A percentile compares a stretch with the other conserved stretches of the same genome.
These are phyloP conservation scores for Melanargia galathea DNA, from an alignment of 2,888 invertebrate genomes.

Conservation along the genomic window DNA sequence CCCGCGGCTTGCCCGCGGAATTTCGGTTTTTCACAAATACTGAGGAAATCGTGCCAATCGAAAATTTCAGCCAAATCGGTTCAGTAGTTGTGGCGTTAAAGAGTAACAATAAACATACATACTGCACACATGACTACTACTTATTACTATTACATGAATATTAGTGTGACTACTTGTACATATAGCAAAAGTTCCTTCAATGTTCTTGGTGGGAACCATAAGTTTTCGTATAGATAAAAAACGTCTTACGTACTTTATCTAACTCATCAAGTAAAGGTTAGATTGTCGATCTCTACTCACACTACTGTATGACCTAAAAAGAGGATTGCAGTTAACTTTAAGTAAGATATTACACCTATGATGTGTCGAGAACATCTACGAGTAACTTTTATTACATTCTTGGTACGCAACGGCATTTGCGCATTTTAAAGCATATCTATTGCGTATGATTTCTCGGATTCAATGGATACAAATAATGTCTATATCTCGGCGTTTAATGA, in stretches of 20 bases:
- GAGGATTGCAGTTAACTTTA: background rate
- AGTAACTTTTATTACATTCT: background rate
- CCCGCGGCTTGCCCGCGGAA: too few relatives aligned
- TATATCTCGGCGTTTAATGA: conserved; percentile 18
- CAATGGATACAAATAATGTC: background rate
- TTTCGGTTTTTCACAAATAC: too few relatives aligned
- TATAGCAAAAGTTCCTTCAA: background rate
- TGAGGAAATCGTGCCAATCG: too few relatives aligned
- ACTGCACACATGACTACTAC: too few relatives aligned
- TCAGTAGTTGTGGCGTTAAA: too few relatives aligned
- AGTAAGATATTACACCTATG: background rate
- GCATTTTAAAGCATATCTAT: background rate
- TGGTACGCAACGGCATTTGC: conserved; percentile 15
- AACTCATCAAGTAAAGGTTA: background rate
- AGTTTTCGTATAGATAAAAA: background rate
- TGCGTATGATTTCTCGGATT: conserved; percentile 9
- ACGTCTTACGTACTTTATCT: background rate
- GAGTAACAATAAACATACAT: too few relatives aligned
- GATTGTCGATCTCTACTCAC: background rate
- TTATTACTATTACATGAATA: too few relatives aligned
- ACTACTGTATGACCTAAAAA: conserved; percentile 11
- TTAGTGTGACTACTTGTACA: too few relatives aligned
- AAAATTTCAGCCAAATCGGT: too few relatives aligned
- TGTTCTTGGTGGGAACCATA: background rate
- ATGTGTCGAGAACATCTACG: conserved; percentile 6